A percentile compares a stretch with the other conserved stretches of the same genome.
These are phyloP conservation scores for Chloromyia formosa DNA, from an alignment of 2,888 invertebrate genomes.

Conservation along the genomic window DNA sequence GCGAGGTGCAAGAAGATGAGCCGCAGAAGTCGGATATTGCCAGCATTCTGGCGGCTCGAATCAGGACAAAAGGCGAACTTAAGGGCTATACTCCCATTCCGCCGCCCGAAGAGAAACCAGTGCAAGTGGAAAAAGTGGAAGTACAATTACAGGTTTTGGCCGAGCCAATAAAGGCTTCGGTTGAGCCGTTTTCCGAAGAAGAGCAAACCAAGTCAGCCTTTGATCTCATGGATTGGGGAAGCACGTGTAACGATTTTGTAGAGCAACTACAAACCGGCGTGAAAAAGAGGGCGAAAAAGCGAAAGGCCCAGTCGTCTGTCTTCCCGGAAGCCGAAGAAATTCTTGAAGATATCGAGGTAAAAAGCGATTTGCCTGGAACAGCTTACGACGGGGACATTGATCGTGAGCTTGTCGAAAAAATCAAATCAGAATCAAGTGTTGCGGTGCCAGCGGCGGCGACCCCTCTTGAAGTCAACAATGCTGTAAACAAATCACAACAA, in stretches of 20 bases:
- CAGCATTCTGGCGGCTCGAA: slow-evolving; percentile 73
- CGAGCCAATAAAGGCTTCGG: slow-evolving; percentile 47
- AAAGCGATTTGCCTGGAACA: slow-evolving; percentile 53
- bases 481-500: background rate
- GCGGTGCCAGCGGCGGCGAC: background rate
- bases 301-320: slow-evolving; percentile 47
- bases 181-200: slow-evolving; percentile 27
- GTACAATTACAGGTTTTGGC: background rate
- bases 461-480: background rate
- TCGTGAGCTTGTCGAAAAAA: slow-evolving; percentile 55
- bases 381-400: slow-evolving; percentile 65
- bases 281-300: slow-evolving; percentile 68
- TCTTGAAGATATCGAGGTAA: slow-evolving; percentile 49
- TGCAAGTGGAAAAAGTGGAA: background rate
- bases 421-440: slow-evolving; percentile 46
- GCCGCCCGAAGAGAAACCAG: slow-evolving; percentile 46
- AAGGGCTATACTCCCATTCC: slow-evolving; percentile 67
- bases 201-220: slow-evolving; percentile 36
- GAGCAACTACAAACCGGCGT: slow-evolving; percentile 74
- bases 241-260: slow-evolving; percentile 80
- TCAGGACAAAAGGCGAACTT: slow-evolving; percentile 86
- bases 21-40: slow-evolving; percentile 68
- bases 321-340: background rate
- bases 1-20: slow-evolving; percentile 21
- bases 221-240: slow-evolving; percentile 67